phyloP scores from a whole-genome alignment of 2,888 invertebrate genomes.

The Meganola albula region DNA sequence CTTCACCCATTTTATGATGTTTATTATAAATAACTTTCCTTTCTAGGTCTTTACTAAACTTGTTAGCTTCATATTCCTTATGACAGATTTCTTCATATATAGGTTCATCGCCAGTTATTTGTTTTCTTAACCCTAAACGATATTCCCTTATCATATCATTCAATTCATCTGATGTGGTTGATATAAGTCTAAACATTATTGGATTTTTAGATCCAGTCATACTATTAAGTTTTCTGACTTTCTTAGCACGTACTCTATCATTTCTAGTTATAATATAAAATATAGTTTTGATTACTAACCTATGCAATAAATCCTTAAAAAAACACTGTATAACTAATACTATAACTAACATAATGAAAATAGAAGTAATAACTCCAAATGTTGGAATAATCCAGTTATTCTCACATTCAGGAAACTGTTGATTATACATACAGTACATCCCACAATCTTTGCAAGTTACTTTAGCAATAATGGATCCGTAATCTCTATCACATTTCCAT shows the following conservation, averaged over 20 bases:
- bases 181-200: not conserved
- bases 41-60: not conserved
- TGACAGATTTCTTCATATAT: constrained; percentile 6
- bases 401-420: constrained; percentile 1
- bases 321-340: not conserved
- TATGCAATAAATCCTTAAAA: not conserved
- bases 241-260: not conserved
- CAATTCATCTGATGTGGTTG: not conserved
- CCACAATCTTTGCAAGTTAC: constrained; percentile 5
- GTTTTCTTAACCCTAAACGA: not conserved
- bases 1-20: not conserved
- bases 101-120: constrained; percentile 5
- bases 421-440: constrained; percentile 6
- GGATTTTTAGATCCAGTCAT: not conserved
- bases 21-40: not conserved
- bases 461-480: not conserved
- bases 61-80: not conserved
- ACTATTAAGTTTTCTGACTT: not conserved
- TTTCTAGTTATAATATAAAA: not conserved
- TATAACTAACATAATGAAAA: not conserved
- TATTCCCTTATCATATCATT: not conserved
- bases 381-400: not conserved
- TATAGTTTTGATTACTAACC: not conserved
- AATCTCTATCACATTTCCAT: constrained; percentile 3
- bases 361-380: not conserved